These are phyloP conservation scores for Dynastes hyllus DNA, from an alignment of 2,888 invertebrate species.

Conservation along the genomic window DNA sequence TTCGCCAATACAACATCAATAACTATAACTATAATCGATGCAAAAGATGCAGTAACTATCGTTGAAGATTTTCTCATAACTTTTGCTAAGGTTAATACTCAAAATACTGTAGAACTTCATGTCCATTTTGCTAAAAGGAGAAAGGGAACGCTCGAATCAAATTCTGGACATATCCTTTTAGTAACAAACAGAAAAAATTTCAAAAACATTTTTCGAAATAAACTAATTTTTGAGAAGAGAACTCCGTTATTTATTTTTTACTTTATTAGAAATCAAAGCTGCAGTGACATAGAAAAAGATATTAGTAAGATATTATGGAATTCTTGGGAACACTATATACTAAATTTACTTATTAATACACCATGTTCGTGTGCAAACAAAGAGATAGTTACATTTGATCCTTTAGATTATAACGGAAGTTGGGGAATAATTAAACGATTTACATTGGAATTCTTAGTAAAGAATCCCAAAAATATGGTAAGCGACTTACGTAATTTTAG, in stretches of 20 bases:
- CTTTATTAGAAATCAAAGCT: background rate
- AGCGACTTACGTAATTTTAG: constrained; percentile 60
- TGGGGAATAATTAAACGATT: constrained; percentile 27
- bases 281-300: constrained; percentile 6
- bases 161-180: constrained; percentile 1
- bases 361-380: constrained; percentile 51
- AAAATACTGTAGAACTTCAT: background rate
- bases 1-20: constrained; percentile 10
- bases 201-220: constrained; percentile 23
- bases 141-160: background rate
- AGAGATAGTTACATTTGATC: constrained; percentile 53
- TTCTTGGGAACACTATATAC: constrained; percentile 29
- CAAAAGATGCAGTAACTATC: background rate
- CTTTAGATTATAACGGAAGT: constrained; percentile 49
- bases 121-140: background rate
- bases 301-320: constrained; percentile 4
- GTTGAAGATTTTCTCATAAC: constrained; percentile 13
- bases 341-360: constrained; percentile 51
- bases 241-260: constrained; percentile 21
- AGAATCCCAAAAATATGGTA: constrained; percentile 44
- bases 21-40: background rate
- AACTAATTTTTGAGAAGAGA: constrained; percentile 5
- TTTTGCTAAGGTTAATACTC: background rate
- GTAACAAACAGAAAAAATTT: constrained; percentile 8
- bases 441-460: constrained; percentile 4